Conservation (phyloP, 2,113 vertebrate genomes). For the Penelope pileata region DNA sequence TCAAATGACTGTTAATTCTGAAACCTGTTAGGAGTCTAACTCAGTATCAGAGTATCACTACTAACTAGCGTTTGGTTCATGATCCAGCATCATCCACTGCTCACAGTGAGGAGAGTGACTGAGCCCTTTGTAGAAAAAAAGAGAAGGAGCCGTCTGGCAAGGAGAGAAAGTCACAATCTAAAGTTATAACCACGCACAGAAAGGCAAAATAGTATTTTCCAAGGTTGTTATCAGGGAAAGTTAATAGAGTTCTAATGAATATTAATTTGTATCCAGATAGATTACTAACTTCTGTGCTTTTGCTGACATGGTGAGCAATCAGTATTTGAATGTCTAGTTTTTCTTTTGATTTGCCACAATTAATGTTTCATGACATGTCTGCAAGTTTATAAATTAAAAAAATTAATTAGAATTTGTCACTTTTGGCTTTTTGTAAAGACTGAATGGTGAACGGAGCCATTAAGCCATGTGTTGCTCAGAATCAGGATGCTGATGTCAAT, state of each 20-base stretch:
- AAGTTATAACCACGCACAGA: not conserved
- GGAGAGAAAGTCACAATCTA: not conserved
- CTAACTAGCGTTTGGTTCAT: not conserved
- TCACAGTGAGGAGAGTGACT: not conserved
- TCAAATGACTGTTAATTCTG: not conserved
- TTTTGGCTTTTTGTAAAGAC: not conserved
- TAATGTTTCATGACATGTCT: conserved; percentile 27
- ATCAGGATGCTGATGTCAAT: not conserved
- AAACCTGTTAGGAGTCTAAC: not conserved
- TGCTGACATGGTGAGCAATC: conserved; percentile 9
- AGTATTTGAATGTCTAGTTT: conserved; percentile 14
- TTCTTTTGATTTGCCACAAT: conserved; percentile 50
- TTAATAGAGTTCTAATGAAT: conserved; percentile 31
- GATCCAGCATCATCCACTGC: not conserved
- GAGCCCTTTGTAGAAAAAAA: not conserved
- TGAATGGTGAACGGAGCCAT: not conserved
- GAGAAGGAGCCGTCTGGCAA: not conserved
- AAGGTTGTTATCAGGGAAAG: not conserved
- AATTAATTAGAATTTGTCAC: conserved; percentile 35
- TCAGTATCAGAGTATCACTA: too few relatives aligned
- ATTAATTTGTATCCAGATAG: conserved; percentile 30
- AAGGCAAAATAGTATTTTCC: conserved; percentile 26
- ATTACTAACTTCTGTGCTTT: conserved; percentile 13
- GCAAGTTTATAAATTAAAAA: conserved; percentile 41
- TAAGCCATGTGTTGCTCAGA: not conserved